A percentile compares a stretch with the other conserved stretches of the same genome.
phyloP scores from a whole-genome alignment of 2,797 vertebrate genomes.

The Enteromius paludinosus region DNA sequence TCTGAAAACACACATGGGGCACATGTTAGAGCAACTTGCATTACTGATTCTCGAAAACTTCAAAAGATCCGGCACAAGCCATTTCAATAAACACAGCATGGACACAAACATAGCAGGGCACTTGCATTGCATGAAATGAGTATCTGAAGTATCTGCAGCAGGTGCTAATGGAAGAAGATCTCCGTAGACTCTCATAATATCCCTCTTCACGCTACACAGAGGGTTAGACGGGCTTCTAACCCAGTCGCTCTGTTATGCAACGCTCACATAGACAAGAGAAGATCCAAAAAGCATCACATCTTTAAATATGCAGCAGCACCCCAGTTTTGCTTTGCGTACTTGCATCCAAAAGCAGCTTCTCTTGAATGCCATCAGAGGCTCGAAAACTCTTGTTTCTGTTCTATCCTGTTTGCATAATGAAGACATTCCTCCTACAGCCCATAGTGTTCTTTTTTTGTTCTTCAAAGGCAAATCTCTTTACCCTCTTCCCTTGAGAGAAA shows the following conservation, averaged over 20 bases:
- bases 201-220: background rate
- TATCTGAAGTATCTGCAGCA: background rate
- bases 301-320: conserved; percentile 41
- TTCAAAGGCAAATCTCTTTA: conserved; percentile 45
- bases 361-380: conserved; percentile 20
- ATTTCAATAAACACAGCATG: conserved; percentile 6
- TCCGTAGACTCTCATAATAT: conserved; percentile 5
- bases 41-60: background rate
- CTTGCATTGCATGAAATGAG: background rate
- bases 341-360: conserved; percentile 7
- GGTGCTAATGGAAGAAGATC: background rate
- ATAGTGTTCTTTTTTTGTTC: conserved; percentile 34
- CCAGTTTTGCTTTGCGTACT: conserved; percentile 23
- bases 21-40: conserved; percentile 9
- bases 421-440: conserved; percentile 43
- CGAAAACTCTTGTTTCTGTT: conserved; percentile 32
- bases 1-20: conserved; percentile 73
- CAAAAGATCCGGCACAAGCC: background rate
- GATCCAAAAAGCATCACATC: conserved; percentile 14
- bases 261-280: conserved; percentile 19
- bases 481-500: conserved; percentile 42
- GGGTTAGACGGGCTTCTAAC: conserved; percentile 17
- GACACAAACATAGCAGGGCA: background rate
- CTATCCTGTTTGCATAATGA: conserved; percentile 49
- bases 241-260: conserved; percentile 14